Base-by-base conservation (phyloP, 2,797 vertebrate species). In the Salmo trutta region DNA sequence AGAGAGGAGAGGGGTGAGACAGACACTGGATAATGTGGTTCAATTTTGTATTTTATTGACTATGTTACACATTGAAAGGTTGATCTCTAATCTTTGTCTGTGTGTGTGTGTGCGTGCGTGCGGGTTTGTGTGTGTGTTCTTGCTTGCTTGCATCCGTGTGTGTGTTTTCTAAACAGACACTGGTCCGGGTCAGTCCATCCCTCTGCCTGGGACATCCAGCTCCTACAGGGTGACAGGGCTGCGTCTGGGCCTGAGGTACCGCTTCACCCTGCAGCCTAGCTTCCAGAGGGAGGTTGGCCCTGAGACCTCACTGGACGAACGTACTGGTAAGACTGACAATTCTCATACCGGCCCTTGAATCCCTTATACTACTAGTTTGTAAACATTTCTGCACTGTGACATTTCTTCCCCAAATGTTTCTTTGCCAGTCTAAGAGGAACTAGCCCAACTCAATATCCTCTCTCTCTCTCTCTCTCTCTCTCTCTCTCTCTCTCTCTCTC, bases 221-320 rank as follows among this genome's bases (percentile, higher is more conserved):
- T 96, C 95, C 1, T 95, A 96, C 66, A 93, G 81, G 77, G 94
- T 98, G 54, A 91, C 93, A 0, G 94, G 95, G 29, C 88, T 99
- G 79, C 94, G 93, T 74, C 88, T 97, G 82, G 98, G 97, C 1
- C 84, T 81, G 33, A 88, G 76, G n/a, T 99, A 99, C 81, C 85
- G 90, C 78, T 96, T 98, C 81, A 95, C 91, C 1, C 87, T 98
- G 67, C 95, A 91, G 77, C 95, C 97, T 0, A 79, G 92, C n/a
- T 95, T 93, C 78, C 87, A 86, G 0, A 93, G 79, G 0, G 16
- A 84, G 0, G 73, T 78, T 0, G 96, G 96, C 0, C 75, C 88
- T 0, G 95, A 95, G 85, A 86, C 73, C 54, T 91, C 87, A 0
- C 21, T 96, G 62, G 95, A 93, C 0, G 94, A 96, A 71, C 94